These are phyloP conservation scores for Lepus timidus DNA, from an alignment of 2,113 vertebrate species.

Conservation along the genomic window DNA sequence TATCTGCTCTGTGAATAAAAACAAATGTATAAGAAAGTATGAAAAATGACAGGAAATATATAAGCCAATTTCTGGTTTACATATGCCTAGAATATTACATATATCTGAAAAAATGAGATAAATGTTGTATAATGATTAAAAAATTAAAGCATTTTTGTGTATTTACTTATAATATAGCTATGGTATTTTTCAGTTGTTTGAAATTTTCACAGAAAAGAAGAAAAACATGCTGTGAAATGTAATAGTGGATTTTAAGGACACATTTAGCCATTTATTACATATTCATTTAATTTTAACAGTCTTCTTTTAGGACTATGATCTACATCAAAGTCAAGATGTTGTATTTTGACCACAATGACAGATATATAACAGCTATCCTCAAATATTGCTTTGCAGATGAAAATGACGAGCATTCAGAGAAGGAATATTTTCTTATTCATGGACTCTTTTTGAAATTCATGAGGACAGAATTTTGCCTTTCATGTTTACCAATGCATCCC, in stretches of 20 bases:
- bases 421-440: slow-evolving; percentile 39
- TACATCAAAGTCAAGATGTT: slow-evolving; percentile 57
- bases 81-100: not conserved
- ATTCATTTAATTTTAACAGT: slow-evolving; percentile 56
- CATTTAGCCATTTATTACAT: slow-evolving; percentile 48
- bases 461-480: slow-evolving; percentile 13
- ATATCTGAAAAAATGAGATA: not conserved
- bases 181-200: slow-evolving; percentile 38
- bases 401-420: slow-evolving; percentile 43
- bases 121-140: slow-evolving; percentile 29
- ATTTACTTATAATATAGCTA: slow-evolving; percentile 28
- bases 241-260: slow-evolving; percentile 53
- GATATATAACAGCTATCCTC: slow-evolving; percentile 24
- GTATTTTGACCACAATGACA: slow-evolving; percentile 64
- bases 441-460: slow-evolving; percentile 47
- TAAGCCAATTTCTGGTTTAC: not conserved
- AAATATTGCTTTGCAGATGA: slow-evolving; percentile 61
- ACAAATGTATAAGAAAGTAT: not conserved
- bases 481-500: slow-evolving; percentile 29
- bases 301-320: slow-evolving; percentile 42
- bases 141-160: slow-evolving; percentile 40
- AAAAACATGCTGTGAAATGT: slow-evolving; percentile 10
- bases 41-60: not conserved
- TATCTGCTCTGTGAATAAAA: not conserved
- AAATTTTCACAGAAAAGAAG: slow-evolving; percentile 38